A percentile compares a stretch with the other conserved stretches of the same genome.
phyloP scores from a whole-genome alignment of 2,113 vertebrate species.

The Pheucticus melanocephalus region DNA sequence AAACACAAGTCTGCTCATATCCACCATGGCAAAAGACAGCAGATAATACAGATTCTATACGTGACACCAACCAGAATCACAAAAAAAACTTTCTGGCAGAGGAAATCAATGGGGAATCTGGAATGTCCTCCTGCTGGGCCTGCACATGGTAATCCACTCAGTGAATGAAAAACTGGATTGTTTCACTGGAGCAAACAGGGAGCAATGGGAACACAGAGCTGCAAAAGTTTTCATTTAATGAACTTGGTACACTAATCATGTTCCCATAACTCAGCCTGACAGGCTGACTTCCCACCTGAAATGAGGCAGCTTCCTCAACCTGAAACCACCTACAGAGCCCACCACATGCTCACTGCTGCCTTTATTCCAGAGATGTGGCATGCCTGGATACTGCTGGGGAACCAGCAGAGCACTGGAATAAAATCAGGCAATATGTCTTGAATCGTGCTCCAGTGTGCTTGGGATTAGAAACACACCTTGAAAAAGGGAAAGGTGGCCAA shows the following conservation, averaged over 20 bases:
- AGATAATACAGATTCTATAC: not conserved
- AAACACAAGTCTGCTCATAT: not conserved
- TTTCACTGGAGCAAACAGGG: conserved; percentile 61
- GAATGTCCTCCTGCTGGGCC: conserved; percentile 88
- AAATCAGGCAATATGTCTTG: conserved; percentile 18
- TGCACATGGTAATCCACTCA: conserved; percentile 87
- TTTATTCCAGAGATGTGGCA: not conserved
- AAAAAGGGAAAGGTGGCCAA: conserved; percentile 51
- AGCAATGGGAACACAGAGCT: conserved; percentile 49
- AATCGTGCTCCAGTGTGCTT: not conserved
- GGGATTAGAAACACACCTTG: conserved; percentile 56
- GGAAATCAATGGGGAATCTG: conserved; percentile 79
- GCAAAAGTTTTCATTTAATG: conserved; percentile 69
- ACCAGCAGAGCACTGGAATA: not conserved
- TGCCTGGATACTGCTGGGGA: not conserved
- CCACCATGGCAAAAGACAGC: not conserved
- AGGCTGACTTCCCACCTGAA: conserved; percentile 73
- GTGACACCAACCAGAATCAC: conserved; percentile 60
- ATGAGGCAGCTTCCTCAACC: conserved; percentile 37
- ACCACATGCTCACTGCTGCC: conserved; percentile 35
- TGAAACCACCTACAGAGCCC: conserved; percentile 64
- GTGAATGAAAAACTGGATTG: conserved; percentile 75
- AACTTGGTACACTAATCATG: conserved; percentile 74
- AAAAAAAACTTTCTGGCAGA: conserved; percentile 73
- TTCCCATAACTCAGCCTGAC: conserved; percentile 73